phyloP scores from a whole-genome alignment of 2,888 invertebrate species.

The Rhagium mordax region DNA sequence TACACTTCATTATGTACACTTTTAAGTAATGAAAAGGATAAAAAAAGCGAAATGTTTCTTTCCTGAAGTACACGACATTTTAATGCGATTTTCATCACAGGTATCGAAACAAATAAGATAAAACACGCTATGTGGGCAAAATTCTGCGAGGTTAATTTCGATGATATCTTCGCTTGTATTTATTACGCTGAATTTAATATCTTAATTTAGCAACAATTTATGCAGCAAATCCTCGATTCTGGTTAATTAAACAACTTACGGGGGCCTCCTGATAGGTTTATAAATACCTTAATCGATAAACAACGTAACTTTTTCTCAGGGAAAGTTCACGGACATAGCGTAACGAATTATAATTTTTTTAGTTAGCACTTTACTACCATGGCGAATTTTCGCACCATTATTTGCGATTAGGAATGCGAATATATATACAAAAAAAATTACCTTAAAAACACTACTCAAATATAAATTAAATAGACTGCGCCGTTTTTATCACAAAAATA shows the following conservation, averaged over 20 bases:
- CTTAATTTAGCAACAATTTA: constrained; percentile 43
- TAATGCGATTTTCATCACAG: constrained; percentile 11
- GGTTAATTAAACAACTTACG: constrained; percentile 33
- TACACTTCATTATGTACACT: not conserved
- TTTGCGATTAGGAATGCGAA: too few species aligned
- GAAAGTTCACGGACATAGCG: not conserved
- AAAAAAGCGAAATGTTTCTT: not conserved
- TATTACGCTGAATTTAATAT: constrained; percentile 44
- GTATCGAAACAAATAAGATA: not conserved
- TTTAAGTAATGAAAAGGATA: not conserved
- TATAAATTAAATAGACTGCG: too few species aligned
- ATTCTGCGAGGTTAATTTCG: constrained; percentile 23
- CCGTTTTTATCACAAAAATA: too few species aligned
- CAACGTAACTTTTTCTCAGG: not conserved
- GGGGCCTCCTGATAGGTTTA: constrained; percentile 16
- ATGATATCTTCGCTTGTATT: constrained; percentile 43
- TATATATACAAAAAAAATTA: too few species aligned
- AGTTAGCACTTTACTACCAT: too few species aligned
- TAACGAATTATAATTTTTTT: too few species aligned
- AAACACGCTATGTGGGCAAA: not conserved
- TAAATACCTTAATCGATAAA: constrained; percentile 18
- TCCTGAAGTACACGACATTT: not conserved
- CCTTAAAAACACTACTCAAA: too few species aligned
- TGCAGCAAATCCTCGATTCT: constrained; percentile 34
- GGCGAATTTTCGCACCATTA: too few species aligned